Evolutionary conservation across 2,888 invertebrate species (phyloP), one percentile per base, ranked within the genome.

Genomic region (Cistogaster globosa): DNA sequence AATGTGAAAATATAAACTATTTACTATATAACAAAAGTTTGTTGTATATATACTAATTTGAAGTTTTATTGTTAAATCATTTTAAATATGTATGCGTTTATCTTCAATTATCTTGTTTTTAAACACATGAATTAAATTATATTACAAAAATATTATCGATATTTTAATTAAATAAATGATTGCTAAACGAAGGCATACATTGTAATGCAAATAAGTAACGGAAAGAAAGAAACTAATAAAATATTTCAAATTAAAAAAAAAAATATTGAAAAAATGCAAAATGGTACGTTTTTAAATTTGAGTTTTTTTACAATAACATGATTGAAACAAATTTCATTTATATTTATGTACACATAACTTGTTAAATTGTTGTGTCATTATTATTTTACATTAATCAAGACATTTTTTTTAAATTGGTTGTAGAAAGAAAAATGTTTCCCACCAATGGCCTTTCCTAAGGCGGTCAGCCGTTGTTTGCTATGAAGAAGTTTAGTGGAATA

Each of bases 281-380:
- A 85, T 85, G 85, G 85, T 85, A 85, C 85, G 84, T 60, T 72
- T 7, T 65, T 62, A 53, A 18, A 60, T 63, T 60, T 42, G 12
- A 57, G 68, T 58, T 58, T 65, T 53, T 82, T 74, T 71, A 45
- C 65, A 71, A 5, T 32, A 32, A 63, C 18, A 67, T 71, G 12
- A 36, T 42, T 60, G 60, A 51, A n/a, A 65, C 5, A 67, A 26
- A 74, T 75, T 26, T 26, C 26, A 26, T 26, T 26, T 26, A 26
- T 26, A 4, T 26, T n/a, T n/a, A n/a, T n/a, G n/a, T n/a, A n/a
- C n/a, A n/a, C n/a, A n/a, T n/a, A n/a, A n/a, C n/a, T n/a, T n/a
- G n/a, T n/a, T n/a, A n/a, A n/a, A n/a, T n/a, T n/a, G n/a, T n/a
- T n/a, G n/a, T n/a, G n/a, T n/a, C n/a, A n/a, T n/a, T 4, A 26